phyloP scores from a whole-genome alignment of 23 tunicate species.

The Styela clava region DNA sequence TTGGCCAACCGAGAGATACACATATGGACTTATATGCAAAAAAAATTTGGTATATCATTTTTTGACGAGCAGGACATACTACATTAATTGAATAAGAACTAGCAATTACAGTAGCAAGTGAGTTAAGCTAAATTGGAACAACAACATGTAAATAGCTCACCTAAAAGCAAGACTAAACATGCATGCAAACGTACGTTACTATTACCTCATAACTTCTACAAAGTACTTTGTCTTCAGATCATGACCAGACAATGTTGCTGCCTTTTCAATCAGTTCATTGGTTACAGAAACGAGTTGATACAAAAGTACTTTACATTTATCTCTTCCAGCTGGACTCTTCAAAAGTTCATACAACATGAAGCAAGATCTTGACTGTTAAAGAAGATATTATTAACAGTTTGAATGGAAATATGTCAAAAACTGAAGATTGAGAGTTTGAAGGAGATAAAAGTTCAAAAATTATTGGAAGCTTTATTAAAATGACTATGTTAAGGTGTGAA shows the following conservation, averaged over 20 bases:
- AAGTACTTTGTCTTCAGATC: constrained; percentile 38
- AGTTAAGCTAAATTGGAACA: too few species aligned
- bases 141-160: too few species aligned
- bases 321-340: neutral
- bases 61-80: too few species aligned
- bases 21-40: too few species aligned
- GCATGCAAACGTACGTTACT: too few species aligned
- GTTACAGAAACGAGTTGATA: neutral
- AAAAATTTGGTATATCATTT: too few species aligned
- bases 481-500: neutral
- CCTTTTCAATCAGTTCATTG: constrained; percentile 13
- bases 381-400: neutral
- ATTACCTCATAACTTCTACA: constrained; percentile 36
- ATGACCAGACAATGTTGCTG: neutral
- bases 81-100: too few species aligned
- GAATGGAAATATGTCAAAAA: neutral
- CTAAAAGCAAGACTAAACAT: too few species aligned
- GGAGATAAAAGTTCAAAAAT: neutral
- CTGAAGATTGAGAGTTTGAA: neutral
- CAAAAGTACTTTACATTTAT: neutral
- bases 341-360: constrained; percentile 28
- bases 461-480: neutral
- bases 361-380: constrained; percentile 47
- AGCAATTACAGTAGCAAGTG: too few species aligned
- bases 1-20: too few species aligned